Evolutionary conservation across 2,888 invertebrate species (phyloP).

Genomic region (Agrotis ipsilon): DNA sequence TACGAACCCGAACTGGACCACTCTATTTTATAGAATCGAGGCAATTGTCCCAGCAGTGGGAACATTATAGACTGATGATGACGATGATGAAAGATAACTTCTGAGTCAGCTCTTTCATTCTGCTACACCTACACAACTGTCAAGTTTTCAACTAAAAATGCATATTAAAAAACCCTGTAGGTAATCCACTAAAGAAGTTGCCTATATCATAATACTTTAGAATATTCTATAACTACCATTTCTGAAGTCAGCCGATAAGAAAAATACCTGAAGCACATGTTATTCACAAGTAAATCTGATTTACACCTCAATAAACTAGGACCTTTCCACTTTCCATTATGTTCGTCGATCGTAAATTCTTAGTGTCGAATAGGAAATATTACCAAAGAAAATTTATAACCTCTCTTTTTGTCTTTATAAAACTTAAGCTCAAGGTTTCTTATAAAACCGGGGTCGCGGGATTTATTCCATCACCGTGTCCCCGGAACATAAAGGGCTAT

Average conservation of each 20-base stretch:
- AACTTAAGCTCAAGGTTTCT: background rate
- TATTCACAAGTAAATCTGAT: slow-evolving; percentile 38
- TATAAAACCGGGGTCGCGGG: too few relatives aligned
- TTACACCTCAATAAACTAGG: slow-evolving; percentile 38
- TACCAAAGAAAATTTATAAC: slow-evolving; percentile 23
- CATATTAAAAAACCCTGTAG: background rate
- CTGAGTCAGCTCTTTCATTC: too few relatives aligned
- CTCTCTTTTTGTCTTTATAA: slow-evolving; percentile 12
- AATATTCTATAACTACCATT: background rate
- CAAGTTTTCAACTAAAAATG: background rate
- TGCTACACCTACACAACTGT: too few relatives aligned
- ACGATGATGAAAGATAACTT: too few relatives aligned
- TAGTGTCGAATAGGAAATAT: slow-evolving; percentile 29
- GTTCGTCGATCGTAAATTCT: slow-evolving; percentile 47
- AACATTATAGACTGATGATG: too few relatives aligned
- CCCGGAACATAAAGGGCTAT: too few relatives aligned
- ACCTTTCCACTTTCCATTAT: slow-evolving; percentile 44
- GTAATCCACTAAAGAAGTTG: background rate
- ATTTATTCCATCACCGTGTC: too few relatives aligned
- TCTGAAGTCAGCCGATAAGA: slow-evolving; percentile 11
- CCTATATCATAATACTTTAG: background rate
- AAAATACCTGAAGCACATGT: slow-evolving; percentile 34
- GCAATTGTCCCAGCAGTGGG: too few relatives aligned
- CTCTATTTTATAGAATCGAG: too few relatives aligned
- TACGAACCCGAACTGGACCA: too few relatives aligned